Evolutionary conservation across 2,888 invertebrate species (phyloP).

Genomic region (Meiosimyza platycephala): DNA sequence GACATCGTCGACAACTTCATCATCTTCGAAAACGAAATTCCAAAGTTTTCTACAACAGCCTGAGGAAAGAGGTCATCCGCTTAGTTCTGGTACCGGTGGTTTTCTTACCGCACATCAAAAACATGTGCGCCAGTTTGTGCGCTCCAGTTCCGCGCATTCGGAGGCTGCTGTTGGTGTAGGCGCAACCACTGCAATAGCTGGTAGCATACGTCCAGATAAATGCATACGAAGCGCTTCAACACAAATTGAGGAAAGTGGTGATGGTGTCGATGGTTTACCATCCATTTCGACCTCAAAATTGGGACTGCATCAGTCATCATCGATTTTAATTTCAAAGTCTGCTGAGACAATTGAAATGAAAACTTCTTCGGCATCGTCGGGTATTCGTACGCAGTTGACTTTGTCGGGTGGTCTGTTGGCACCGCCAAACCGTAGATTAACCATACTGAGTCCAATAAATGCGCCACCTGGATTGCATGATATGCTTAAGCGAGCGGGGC

Average conservation of each 20-base stretch:
- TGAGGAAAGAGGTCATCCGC: conserved; percentile 53
- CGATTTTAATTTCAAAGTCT: conserved; percentile 66
- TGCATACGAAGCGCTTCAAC: conserved; percentile 66
- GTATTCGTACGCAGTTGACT: conserved; percentile 66
- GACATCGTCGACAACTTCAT: conserved; percentile 48
- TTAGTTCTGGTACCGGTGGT: conserved; percentile 47
- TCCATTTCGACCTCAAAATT: conserved; percentile 55
- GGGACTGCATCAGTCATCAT: conserved; percentile 65
- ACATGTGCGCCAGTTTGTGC: conserved; percentile 66
- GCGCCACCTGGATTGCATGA: conserved; percentile 73
- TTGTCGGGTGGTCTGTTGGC: conserved; percentile 65
- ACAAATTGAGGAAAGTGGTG: conserved; percentile 62
- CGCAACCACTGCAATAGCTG: conserved; percentile 39
- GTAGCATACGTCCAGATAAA: conserved; percentile 58
- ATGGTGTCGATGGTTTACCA: conserved; percentile 43
- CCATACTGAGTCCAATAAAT: conserved; percentile 83
- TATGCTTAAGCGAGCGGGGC: conserved; percentile 63
- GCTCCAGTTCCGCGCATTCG: conserved; percentile 67
- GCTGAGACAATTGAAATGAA: conserved; percentile 67
- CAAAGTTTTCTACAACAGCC: conserved; percentile 67
- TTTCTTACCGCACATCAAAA: conserved; percentile 66
- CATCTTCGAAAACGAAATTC: conserved; percentile 62
- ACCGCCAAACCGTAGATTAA: conserved; percentile 72
- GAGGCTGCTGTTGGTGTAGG: conserved; percentile 56
- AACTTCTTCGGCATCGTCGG: conserved; percentile 57